Percentiles rank a stretch among this genome's conserved stretches.
Conservation (phyloP, 2,888 invertebrate species). For the Hoplodrina blanda region DNA sequence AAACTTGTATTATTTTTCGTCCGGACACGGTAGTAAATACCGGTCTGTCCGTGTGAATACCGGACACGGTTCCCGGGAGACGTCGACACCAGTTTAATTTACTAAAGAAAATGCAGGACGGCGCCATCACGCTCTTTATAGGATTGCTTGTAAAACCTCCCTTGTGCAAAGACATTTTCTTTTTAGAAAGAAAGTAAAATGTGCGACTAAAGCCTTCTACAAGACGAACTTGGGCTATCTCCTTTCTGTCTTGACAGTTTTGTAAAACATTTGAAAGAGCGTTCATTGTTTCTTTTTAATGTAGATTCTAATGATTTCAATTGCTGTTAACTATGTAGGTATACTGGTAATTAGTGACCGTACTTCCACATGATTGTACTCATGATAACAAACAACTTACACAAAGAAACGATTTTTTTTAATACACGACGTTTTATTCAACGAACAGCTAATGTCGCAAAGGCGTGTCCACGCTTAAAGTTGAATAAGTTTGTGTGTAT, state of each 20-base stretch:
- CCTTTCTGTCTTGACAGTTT: neutral
- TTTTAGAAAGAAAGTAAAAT: constrained; percentile 21
- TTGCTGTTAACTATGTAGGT: too few relatives aligned
- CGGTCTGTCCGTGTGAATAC: constrained; percentile 26
- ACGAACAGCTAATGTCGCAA: too few relatives aligned
- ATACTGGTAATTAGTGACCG: too few relatives aligned
- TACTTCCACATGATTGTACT: too few relatives aligned
- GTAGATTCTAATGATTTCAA: neutral
- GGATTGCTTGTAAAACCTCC: constrained; percentile 45
- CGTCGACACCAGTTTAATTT: constrained; percentile 59
- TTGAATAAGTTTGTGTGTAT: too few relatives aligned
- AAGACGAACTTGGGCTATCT: constrained; percentile 8
- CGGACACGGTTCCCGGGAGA: constrained; percentile 38
- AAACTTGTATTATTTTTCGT: constrained; percentile 31
- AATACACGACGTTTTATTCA: too few relatives aligned
- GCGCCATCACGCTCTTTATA: constrained; percentile 44
- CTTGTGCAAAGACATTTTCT: constrained; percentile 39
- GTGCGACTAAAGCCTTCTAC: constrained; percentile 2
- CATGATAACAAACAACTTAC: too few relatives aligned
- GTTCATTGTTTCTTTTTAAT: neutral
- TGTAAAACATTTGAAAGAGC: constrained; percentile 7
- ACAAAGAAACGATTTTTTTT: too few relatives aligned
- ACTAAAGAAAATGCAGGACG: constrained; percentile 48
- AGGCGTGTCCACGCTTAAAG: too few relatives aligned
- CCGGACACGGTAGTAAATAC: constrained; percentile 30